Evolutionary conservation across 2,797 vertebrate species (phyloP).

Genomic region (Poeciliopsis paucimaculata): DNA sequence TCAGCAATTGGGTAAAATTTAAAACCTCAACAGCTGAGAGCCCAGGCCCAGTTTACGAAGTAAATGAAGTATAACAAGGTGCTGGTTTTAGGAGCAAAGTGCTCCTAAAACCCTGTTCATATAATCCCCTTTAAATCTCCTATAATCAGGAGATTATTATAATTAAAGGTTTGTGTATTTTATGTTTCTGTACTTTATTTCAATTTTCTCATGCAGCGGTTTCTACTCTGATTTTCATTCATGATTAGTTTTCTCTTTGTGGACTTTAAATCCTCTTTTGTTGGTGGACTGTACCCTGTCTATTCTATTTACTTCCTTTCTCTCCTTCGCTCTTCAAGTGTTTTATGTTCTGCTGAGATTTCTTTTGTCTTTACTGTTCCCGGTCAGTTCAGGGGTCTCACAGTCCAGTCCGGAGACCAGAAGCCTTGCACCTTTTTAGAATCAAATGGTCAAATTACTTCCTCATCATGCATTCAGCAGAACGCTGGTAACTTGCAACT

Average conservation of each 20-base stretch:
- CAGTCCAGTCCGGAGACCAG: not conserved
- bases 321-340: not conserved
- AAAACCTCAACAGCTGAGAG: no score
- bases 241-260: not conserved
- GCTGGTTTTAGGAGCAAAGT: no score
- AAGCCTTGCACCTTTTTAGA: not conserved
- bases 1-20: no score
- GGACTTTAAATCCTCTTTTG: not conserved
- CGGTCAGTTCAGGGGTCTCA: not conserved
- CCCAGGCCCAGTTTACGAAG: no score
- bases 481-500: not conserved
- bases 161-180: not conserved
- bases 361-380: not conserved
- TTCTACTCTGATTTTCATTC: not conserved
- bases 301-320: not conserved
- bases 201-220: not conserved
- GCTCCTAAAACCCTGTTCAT: no score
- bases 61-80: no score
- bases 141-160: not conserved
- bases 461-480: not conserved
- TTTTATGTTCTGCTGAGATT: not conserved
- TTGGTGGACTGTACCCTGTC: not conserved
- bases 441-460: not conserved
- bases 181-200: not conserved
- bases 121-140: no score